A percentile compares a stretch with the other conserved stretches of the same genome.
Conservation (phyloP, 2,888 invertebrate species). For the Carabus problematicus region DNA sequence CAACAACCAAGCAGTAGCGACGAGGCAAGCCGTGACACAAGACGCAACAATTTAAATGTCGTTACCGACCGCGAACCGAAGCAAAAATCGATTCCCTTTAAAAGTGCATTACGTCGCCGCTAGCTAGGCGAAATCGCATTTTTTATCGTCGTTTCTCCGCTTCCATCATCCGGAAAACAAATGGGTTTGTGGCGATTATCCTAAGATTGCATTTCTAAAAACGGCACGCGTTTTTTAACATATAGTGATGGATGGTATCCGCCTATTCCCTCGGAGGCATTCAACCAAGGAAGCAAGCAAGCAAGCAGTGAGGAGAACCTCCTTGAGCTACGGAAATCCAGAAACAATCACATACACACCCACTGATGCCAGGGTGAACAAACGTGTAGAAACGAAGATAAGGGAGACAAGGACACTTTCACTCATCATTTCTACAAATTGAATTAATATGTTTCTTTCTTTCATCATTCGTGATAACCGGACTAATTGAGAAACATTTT, state of each 20-base stretch:
- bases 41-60: slow-evolving; percentile 41
- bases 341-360: slow-evolving; percentile 21
- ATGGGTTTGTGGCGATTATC: slow-evolving; percentile 41
- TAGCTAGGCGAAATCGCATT: slow-evolving; percentile 34
- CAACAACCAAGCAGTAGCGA: too few relatives aligned
- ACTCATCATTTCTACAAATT: too few relatives aligned
- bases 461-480: too few relatives aligned
- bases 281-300: slow-evolving; percentile 8
- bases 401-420: slow-evolving; percentile 5
- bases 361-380: background rate
- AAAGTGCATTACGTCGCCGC: slow-evolving; percentile 39
- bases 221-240: slow-evolving; percentile 33
- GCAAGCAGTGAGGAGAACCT: background rate
- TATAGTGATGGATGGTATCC: slow-evolving; percentile 40
- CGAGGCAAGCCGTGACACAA: background rate
- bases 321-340: slow-evolving; percentile 20
- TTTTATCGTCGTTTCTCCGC: slow-evolving; percentile 20
- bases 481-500: too few relatives aligned
- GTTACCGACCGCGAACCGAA: slow-evolving; percentile 23
- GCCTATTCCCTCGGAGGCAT: slow-evolving; percentile 12
- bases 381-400: background rate
- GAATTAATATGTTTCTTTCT: too few relatives aligned
- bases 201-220: slow-evolving; percentile 42
- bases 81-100: slow-evolving; percentile 41
- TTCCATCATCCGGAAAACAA: slow-evolving; percentile 35